A percentile compares a stretch with the other conserved stretches of the same genome.
These are phyloP conservation scores for Thera britannica DNA, from an alignment of 2,888 invertebrate species.

Conservation along the genomic window DNA sequence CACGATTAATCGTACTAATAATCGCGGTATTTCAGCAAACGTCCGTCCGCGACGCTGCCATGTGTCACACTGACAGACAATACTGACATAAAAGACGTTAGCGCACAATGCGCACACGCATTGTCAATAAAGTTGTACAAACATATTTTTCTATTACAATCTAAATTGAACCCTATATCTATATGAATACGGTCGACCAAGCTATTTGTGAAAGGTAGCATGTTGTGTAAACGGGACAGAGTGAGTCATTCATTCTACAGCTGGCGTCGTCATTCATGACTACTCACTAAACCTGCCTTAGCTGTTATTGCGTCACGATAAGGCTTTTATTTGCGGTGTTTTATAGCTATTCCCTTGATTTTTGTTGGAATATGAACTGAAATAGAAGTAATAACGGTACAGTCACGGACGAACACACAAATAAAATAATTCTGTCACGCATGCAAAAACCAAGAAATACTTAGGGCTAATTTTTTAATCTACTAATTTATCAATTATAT, in stretches of 20 bases:
- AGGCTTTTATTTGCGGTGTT: constrained; percentile 48
- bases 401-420: background rate
- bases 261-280: constrained; percentile 76
- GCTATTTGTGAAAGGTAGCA: constrained; percentile 15
- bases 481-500: too few species aligned
- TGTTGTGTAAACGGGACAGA: constrained; percentile 58
- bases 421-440: too few species aligned
- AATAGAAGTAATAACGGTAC: background rate
- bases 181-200: background rate
- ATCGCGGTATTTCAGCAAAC: constrained; percentile 40
- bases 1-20: constrained; percentile 40
- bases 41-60: constrained; percentile 47
- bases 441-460: too few species aligned
- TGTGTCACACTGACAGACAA: constrained; percentile 62
- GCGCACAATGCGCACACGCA: constrained; percentile 74
- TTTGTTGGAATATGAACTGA: background rate
- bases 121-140: constrained; percentile 64
- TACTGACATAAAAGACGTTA: constrained; percentile 59
- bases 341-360: constrained; percentile 14
- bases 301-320: constrained; percentile 50
- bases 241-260: constrained; percentile 74
- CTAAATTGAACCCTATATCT: constrained; percentile 35
- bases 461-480: too few species aligned
- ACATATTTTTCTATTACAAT: constrained; percentile 22
- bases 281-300: constrained; percentile 49